Evolutionary conservation across 2,797 vertebrate species (phyloP).

Genomic region (Mallotus villosus): DNA sequence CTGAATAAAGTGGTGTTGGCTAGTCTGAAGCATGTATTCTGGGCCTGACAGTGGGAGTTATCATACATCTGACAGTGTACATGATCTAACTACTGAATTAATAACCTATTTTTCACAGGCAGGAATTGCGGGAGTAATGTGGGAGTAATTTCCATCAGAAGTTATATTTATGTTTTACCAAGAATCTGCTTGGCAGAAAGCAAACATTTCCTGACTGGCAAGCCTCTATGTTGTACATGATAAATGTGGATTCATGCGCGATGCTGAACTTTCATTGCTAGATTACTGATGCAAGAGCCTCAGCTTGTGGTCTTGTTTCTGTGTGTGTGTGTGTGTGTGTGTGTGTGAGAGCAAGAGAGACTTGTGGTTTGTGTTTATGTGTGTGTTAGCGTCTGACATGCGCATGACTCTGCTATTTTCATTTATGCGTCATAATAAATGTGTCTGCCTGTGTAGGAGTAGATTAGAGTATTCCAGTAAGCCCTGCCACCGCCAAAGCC

Average conservation of each 20-base stretch:
- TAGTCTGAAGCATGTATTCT: slow-evolving; percentile 27
- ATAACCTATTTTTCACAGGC: slow-evolving; percentile 46
- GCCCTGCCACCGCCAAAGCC: slow-evolving; percentile 25
- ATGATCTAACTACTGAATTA: slow-evolving; percentile 57
- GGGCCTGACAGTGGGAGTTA: slow-evolving; percentile 25
- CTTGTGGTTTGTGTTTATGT: slow-evolving; percentile 18
- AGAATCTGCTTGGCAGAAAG: slow-evolving; percentile 57
- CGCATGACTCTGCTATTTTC: neutral
- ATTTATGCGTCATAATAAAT: slow-evolving; percentile 42
- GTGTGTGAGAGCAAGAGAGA: neutral
- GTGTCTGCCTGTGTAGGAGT: slow-evolving; percentile 36
- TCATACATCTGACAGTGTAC: slow-evolving; percentile 51
- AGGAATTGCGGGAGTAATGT: slow-evolving; percentile 48
- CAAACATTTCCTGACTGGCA: slow-evolving; percentile 52
- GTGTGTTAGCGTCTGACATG: slow-evolving; percentile 17
- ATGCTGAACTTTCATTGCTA: slow-evolving; percentile 20
- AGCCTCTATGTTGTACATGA: slow-evolving; percentile 47
- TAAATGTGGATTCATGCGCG: slow-evolving; percentile 46
- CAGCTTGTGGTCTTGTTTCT: slow-evolving; percentile 8
- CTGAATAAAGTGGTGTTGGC: slow-evolving; percentile 31
- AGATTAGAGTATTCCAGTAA: slow-evolving; percentile 54
- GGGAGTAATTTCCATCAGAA: slow-evolving; percentile 47
- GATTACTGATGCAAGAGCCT: slow-evolving; percentile 31
- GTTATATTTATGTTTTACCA: slow-evolving; percentile 34
- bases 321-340: neutral